phyloP scores from a whole-genome alignment of 2,113 vertebrate species.

The Stictonetta naevosa region DNA sequence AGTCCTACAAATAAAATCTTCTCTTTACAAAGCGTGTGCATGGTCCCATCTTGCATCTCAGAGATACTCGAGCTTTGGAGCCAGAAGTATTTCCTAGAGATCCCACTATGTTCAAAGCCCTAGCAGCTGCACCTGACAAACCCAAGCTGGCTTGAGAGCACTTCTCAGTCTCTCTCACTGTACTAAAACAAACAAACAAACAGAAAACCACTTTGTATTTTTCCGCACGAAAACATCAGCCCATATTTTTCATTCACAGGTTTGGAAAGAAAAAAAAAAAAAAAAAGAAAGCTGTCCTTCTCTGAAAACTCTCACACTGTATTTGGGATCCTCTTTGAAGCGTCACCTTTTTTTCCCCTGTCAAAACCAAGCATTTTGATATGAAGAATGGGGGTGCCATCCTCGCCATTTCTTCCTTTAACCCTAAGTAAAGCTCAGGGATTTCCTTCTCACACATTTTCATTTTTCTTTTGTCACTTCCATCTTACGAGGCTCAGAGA shows the following conservation, averaged over 20 bases:
- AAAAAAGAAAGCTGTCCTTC: background rate
- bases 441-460: constrained; percentile 13
- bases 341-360: background rate
- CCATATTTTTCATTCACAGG: constrained; percentile 2
- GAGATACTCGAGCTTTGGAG: background rate
- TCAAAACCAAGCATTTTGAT: constrained; percentile 1
- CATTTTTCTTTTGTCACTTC: background rate
- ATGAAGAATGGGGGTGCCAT: background rate
- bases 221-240: background rate
- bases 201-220: background rate
- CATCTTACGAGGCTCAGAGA: background rate
- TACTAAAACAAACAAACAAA: background rate
- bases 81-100: constrained; percentile 38
- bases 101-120: background rate
- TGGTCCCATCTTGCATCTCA: background rate
- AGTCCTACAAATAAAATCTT: constrained; percentile 24
- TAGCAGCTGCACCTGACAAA: constrained; percentile 34
- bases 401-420: constrained; percentile 1
- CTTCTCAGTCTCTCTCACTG: background rate
- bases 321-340: constrained; percentile 41
- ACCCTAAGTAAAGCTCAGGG: background rate
- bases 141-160: constrained; percentile 3
- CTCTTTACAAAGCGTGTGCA: constrained; percentile 21
- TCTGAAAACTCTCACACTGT: background rate
- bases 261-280: background rate